Percentiles rank a stretch among this genome's conserved stretches.
Conservation (phyloP, 1,140 invertebrate species). For the Solenopsis invicta region DNA sequence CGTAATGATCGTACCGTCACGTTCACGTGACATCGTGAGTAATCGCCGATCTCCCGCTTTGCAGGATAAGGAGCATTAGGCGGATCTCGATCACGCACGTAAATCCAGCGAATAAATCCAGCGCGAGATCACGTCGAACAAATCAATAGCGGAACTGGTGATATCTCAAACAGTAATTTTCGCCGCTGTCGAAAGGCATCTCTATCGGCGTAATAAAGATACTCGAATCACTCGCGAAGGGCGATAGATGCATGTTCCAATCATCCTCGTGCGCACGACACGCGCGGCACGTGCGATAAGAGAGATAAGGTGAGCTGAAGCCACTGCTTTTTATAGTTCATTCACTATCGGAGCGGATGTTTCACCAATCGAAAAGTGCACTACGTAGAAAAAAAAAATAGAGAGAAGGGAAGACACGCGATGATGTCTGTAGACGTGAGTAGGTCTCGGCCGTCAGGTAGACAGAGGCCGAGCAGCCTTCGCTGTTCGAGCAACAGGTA, state of each 20-base stretch:
- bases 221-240: neutral
- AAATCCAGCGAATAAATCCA: neutral
- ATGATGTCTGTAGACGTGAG: neutral
- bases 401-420: neutral
- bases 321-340: neutral
- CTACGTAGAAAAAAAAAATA: neutral
- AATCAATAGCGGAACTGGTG: neutral
- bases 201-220: neutral
- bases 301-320: neutral
- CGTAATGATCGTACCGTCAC: conserved; percentile 34
- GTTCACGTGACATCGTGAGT: conserved; percentile 32
- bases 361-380: neutral
- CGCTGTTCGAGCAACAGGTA: conserved; percentile 82
- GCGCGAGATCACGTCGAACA: neutral
- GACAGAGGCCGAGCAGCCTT: conserved; percentile 62
- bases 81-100: neutral
- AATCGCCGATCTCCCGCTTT: neutral
- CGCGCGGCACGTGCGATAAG: neutral
- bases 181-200: neutral
- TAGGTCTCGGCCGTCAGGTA: conserved; percentile 46
- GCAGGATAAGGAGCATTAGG: neutral
- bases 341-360: neutral
- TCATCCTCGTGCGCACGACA: neutral
- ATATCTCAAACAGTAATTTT: neutral
- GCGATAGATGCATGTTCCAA: neutral